Percentiles rank a stretch among this genome's conserved stretches.
Conservation (phyloP, 53 echinoderm and acorn worm species). For the Crossaster papposus region DNA sequence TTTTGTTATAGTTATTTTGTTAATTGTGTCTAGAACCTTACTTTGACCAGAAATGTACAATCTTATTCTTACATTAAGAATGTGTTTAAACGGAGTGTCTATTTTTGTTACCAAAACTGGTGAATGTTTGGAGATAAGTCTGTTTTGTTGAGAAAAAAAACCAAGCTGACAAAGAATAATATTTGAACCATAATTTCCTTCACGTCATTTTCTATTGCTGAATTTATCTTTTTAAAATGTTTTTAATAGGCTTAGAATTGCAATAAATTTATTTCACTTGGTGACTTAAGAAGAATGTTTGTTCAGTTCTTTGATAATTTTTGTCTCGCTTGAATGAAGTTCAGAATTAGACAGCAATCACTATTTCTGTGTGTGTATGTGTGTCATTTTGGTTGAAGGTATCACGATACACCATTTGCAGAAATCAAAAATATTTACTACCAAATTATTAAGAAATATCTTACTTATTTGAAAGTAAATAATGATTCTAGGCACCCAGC, state of each 20-base stretch:
- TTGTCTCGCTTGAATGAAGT: too few species aligned
- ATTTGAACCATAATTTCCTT: neutral
- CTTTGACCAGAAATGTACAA: neutral
- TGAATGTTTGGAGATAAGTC: neutral
- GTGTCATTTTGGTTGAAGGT: too few species aligned
- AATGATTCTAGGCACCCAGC: too few species aligned
- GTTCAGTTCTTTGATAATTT: too few species aligned
- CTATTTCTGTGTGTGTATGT: too few species aligned
- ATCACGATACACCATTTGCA: too few species aligned
- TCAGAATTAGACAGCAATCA: too few species aligned
- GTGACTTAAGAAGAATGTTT: neutral
- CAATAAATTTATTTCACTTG: neutral
- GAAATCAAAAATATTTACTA: too few species aligned
- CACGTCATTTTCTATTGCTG: too few species aligned
- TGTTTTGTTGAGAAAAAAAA: constrained; percentile 7
- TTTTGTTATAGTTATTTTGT: too few species aligned
- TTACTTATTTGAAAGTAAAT: too few species aligned
- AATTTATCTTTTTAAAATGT: neutral
- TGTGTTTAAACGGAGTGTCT: neutral
- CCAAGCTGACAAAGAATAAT: neutral
- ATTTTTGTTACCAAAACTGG: constrained; percentile 12
- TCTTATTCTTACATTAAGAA: neutral
- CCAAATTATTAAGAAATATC: too few species aligned
- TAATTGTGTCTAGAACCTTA: neutral
- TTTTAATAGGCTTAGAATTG: neutral